Evolutionary conservation across 2,888 invertebrate species (phyloP).

Genomic region (Meteorus cinctellus): DNA sequence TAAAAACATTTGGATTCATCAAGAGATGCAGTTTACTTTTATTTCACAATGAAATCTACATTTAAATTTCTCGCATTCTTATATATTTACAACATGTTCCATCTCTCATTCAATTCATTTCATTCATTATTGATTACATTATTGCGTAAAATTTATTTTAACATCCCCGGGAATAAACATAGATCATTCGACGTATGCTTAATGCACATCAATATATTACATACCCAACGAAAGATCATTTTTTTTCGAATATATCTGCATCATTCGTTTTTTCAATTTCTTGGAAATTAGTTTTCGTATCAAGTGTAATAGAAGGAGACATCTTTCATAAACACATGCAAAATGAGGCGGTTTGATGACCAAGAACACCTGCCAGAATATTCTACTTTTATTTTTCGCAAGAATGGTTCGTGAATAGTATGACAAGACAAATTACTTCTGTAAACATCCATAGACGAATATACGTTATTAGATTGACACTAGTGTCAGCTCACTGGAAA

Average conservation of each 20-base stretch:
- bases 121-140: conserved; percentile 17
- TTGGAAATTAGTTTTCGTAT: not conserved
- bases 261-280: conserved; percentile 19
- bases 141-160: not conserved
- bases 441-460: not conserved
- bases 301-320: not conserved
- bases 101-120: conserved; percentile 30
- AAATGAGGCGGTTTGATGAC: not conserved
- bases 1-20: not conserved
- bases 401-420: not conserved
- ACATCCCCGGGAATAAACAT: not conserved
- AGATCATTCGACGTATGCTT: conserved; percentile 15
- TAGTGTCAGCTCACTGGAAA: not conserved
- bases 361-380: not conserved
- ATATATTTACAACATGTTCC: not conserved
- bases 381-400: not conserved
- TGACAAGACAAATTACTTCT: not conserved
- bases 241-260: not conserved
- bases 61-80: not conserved
- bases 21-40: not conserved
- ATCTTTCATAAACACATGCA: not conserved
- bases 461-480: not conserved
- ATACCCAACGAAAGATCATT: conserved; percentile 42
- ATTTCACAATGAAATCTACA: not conserved
- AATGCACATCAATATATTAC: conserved; percentile 38